Evolutionary conservation across 2,113 vertebrate species (phyloP).

Genomic region (Coryphaenoides rupestris): DNA sequence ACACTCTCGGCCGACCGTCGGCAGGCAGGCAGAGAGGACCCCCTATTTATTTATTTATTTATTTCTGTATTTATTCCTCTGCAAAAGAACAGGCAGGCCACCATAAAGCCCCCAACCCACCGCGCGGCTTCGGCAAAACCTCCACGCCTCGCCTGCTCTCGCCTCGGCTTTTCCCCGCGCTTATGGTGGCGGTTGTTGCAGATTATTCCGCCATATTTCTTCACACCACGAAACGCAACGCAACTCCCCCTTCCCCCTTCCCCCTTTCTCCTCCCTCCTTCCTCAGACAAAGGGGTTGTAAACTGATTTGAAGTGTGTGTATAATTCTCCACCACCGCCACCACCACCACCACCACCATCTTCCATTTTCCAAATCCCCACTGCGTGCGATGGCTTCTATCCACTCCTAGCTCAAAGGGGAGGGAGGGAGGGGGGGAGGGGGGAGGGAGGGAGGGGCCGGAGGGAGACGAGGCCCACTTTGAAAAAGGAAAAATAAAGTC

Average conservation of each 20-base stretch:
- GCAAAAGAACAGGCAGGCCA: slow-evolving; percentile 55
- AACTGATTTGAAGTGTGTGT: slow-evolving; percentile 49
- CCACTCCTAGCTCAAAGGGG: background rate
- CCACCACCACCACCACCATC: slow-evolving; percentile 26
- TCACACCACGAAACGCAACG: slow-evolving; percentile 27
- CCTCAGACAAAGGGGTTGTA: slow-evolving; percentile 41
- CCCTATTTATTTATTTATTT: slow-evolving; percentile 72
- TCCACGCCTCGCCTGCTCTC: slow-evolving; percentile 9
- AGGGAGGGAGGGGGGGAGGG: slow-evolving; percentile 23
- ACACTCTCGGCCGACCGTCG: slow-evolving; percentile 58
- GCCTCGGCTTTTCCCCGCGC: slow-evolving; percentile 24
- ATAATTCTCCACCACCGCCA: slow-evolving; percentile 33
- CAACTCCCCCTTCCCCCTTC: no score
- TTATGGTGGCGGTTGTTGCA: no score
- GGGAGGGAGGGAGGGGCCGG: slow-evolving; percentile 15
- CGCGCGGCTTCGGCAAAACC: slow-evolving; percentile 35
- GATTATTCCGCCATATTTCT: slow-evolving; percentile 31
- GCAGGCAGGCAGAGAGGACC: slow-evolving; percentile 39
- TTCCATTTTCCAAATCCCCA: slow-evolving; percentile 48
- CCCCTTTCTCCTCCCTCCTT: slow-evolving; percentile 6
- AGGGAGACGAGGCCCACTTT: no score
- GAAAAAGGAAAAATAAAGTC: no score
- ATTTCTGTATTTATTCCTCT: no score
- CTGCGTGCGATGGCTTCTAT: slow-evolving; percentile 46
- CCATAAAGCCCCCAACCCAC: slow-evolving; percentile 53